Evolutionary conservation across 1,140 invertebrate genomes (phyloP).

Genomic region (Drosophila willistoni): DNA sequence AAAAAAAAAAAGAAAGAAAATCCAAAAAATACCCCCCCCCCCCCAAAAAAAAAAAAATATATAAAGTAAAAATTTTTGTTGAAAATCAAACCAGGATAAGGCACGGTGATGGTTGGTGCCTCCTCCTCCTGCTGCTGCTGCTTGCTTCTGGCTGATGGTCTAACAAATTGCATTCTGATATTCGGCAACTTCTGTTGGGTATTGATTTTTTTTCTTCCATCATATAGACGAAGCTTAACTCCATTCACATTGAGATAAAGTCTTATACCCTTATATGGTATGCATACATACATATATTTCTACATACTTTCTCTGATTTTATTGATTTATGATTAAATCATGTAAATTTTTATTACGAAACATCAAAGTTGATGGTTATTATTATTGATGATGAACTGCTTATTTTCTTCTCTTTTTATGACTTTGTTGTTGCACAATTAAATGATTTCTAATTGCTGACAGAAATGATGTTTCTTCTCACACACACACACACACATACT

Average conservation of each 20-base stretch:
- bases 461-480: constrained; percentile 36
- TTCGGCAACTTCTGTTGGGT: constrained; percentile 67
- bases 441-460: constrained; percentile 77
- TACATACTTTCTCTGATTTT: constrained; percentile 25
- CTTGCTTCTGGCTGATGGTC: constrained; percentile 40
- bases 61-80: constrained; percentile 41
- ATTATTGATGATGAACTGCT: constrained; percentile 66
- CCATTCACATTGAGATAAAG: constrained; percentile 16
- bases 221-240: neutral
- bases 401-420: constrained; percentile 66
- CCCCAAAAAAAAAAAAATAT: constrained; percentile 4
- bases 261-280: constrained; percentile 28
- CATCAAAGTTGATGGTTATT: constrained; percentile 61
- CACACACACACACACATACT: constrained; percentile 1
- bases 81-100: constrained; percentile 52
- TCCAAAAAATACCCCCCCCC: neutral
- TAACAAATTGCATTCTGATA: constrained; percentile 78
- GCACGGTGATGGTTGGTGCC: neutral
- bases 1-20: constrained; percentile 10
- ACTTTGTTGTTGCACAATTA: constrained; percentile 76
- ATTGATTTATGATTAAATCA: constrained; percentile 75
- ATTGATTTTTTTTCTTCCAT: constrained; percentile 67
- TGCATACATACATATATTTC: constrained; percentile 8
- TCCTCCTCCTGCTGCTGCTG: no score
- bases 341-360: constrained; percentile 64